These are phyloP conservation scores for Virgularia gustaviana DNA, from an alignment of 92 coral and sea anemone genomes.

Conservation along the genomic window DNA sequence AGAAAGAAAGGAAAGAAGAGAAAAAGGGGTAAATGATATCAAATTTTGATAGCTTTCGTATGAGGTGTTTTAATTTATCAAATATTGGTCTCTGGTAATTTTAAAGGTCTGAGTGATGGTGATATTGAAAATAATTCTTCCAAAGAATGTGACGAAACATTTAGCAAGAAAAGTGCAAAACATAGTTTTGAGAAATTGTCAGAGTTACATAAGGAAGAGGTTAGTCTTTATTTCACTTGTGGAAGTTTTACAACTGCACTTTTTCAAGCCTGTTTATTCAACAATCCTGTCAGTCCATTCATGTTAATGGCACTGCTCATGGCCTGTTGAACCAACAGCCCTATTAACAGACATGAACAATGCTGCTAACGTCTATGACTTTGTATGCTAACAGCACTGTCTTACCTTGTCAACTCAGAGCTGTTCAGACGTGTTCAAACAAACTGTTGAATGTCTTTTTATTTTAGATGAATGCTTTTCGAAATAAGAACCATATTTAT, in stretches of 20 bases:
- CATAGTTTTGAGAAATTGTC: constrained; percentile 50
- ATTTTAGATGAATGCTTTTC: constrained; percentile 60
- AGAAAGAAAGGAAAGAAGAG: constrained; percentile 30
- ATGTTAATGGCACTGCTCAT: too few relatives aligned
- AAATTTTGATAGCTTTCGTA: background rate
- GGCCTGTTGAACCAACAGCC: too few relatives aligned
- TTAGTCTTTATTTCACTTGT: constrained; percentile 8
- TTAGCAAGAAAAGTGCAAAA: constrained; percentile 3
- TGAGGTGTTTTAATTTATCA: too few relatives aligned
- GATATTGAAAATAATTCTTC: constrained; percentile 14
- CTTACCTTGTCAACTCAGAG: too few relatives aligned
- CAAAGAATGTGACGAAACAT: background rate
- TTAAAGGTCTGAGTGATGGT: too few relatives aligned
- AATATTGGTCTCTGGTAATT: too few relatives aligned
- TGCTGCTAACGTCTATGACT: too few relatives aligned
- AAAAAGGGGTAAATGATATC: constrained; percentile 11
- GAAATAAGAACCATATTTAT: constrained; percentile 66
- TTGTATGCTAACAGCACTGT: background rate
- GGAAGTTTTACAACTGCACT: too few relatives aligned
- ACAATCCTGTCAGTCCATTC: too few relatives aligned
- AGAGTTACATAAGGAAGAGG: constrained; percentile 71
- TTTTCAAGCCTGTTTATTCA: too few relatives aligned
- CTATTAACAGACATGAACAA: too few relatives aligned
- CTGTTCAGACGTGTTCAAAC: background rate
- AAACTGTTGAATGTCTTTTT: too few relatives aligned